Percentiles rank a stretch among this genome's conserved stretches.
phyloP scores from a whole-genome alignment of 2,888 invertebrate genomes.

The Eristalinus aeneus region DNA sequence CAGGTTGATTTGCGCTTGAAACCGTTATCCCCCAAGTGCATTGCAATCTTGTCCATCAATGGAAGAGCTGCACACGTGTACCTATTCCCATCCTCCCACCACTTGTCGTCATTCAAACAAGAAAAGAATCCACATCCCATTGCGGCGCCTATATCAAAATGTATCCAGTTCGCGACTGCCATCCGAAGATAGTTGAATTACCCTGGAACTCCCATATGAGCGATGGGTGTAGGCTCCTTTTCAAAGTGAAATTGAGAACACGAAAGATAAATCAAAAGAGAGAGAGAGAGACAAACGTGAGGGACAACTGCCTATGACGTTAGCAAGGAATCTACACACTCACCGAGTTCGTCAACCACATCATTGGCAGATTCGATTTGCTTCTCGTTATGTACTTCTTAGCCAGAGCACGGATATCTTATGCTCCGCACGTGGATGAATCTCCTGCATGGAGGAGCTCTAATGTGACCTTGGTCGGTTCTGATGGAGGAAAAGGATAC shows the following conservation, averaged over 20 bases:
- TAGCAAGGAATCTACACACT: not conserved
- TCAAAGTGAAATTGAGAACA: not conserved
- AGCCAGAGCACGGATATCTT: not conserved
- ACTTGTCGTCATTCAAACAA: not conserved
- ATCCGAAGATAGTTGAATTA: too few relatives aligned
- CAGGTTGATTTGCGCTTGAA: conserved; percentile 24
- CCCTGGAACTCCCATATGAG: not conserved
- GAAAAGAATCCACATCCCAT: not conserved
- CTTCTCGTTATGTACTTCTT: conserved; percentile 29
- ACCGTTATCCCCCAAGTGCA: conserved; percentile 33
- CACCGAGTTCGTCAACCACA: conserved; percentile 13
- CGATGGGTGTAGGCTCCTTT: not conserved
- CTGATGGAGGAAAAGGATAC: not conserved
- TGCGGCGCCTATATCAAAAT: not conserved
- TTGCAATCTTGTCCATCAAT: conserved; percentile 61
- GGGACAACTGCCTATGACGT: not conserved
- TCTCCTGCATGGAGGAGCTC: conserved; percentile 53
- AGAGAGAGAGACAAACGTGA: not conserved
- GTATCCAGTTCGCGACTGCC: too few relatives aligned
- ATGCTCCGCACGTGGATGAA: conserved; percentile 31
- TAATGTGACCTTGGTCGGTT: conserved; percentile 58
- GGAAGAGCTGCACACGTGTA: conserved; percentile 38
- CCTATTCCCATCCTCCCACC: not conserved
- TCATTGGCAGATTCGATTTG: conserved; percentile 51
- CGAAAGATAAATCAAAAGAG: not conserved